Evolutionary conservation across 2,113 vertebrate species (phyloP), one percentile per base, ranked within the genome.

Genomic region (Perca flavescens): DNA sequence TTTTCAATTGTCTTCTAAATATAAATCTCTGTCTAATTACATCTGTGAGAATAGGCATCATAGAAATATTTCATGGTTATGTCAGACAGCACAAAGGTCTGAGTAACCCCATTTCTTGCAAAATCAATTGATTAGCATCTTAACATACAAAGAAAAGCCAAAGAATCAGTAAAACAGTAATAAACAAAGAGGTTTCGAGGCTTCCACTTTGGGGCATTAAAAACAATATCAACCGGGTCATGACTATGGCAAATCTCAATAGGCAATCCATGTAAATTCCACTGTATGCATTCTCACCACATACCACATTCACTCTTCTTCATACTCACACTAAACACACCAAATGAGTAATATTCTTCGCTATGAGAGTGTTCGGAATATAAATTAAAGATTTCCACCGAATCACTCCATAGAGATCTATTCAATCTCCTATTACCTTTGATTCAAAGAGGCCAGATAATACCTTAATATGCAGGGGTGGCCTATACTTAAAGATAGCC

Each of bases 381-480:
- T 88, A 86, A 88, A 92, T 93, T 19, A 64, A 84, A 87, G 54
- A 86, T 88, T 85, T 77, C 72, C 72, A 77, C 68, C 22, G 82
- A 92, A 90, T 93, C 81, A 89, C 70, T 74, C 79, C 52, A 77
- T 46, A 77, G 77, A 89, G 80, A 90, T 90, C 67, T 74, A 64
- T 82, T 89, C 81, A 90, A 79, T 90, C 84, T 88, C 67, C 67
- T 57, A 74, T 86, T 70, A 89, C 82, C 63, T 88, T 81, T 58
- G 22, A 81, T 67, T 86, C 53, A 78, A 83, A 91, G 71, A 79
- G 70, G 54, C 74, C 79, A 83, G 77, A 85, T 88, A 87, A 91
- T 62, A 71, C 71, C 77, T 67, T 83, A 84, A 74, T 82, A 84
- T 83, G 69, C 86, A 83, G 54, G 40, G 53, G 72, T 62, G 75